phyloP scores from a whole-genome alignment of 53 echinoderm and acorn worm species.

The Paracentrotus lividus region DNA sequence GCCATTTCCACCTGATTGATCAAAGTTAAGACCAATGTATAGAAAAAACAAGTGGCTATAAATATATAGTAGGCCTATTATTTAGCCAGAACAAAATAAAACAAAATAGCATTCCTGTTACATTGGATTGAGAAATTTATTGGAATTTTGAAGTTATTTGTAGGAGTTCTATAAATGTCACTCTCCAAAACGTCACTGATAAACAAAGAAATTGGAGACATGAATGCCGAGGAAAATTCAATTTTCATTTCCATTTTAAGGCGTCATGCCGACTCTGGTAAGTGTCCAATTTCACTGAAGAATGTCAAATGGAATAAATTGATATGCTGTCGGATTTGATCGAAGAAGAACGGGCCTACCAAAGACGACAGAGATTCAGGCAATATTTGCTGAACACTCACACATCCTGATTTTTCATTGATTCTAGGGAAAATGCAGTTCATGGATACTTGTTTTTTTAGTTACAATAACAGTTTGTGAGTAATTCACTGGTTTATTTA shows the following conservation, averaged over 20 bases:
- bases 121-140: too few relatives aligned
- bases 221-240: neutral
- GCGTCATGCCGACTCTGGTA: neutral
- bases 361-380: neutral
- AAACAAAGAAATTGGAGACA: neutral
- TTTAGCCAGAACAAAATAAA: too few relatives aligned
- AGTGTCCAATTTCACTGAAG: neutral
- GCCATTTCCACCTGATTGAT: too few relatives aligned
- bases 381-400: neutral
- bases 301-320: conserved; percentile 4
- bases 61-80: too few relatives aligned
- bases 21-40: too few relatives aligned
- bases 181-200: too few relatives aligned
- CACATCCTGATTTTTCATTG: neutral
- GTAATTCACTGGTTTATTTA: neutral
- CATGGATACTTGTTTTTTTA: neutral
- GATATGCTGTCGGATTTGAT: neutral
- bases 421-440: neutral
- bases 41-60: too few relatives aligned
- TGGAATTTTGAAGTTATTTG: too few relatives aligned
- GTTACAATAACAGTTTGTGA: neutral
- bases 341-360: neutral
- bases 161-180: too few relatives aligned
- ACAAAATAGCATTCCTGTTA: too few relatives aligned
- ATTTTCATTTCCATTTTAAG: neutral